phyloP scores from a whole-genome alignment of 1,140 invertebrate species.

The Hyposmocoma kahamanoa region DNA sequence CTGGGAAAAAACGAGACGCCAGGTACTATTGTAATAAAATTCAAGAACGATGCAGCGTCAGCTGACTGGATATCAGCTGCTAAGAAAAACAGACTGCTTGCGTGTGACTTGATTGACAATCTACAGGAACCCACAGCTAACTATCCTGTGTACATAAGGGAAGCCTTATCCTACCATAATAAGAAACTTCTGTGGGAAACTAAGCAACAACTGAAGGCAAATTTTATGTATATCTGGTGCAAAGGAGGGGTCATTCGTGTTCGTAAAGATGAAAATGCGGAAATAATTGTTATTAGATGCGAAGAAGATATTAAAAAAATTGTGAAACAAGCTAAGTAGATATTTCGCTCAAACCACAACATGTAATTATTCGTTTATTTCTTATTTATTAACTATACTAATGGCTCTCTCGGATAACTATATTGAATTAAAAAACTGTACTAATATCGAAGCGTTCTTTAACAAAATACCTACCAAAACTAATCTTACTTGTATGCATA shows the following conservation, averaged over 20 bases:
- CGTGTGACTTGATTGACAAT: conserved; percentile 12
- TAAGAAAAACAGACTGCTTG: conserved; percentile 15
- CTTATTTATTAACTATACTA: too few species aligned
- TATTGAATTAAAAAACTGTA: too few species aligned
- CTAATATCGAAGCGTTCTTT: too few species aligned
- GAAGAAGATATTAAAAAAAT: conserved; percentile 12
- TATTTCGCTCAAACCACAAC: too few species aligned
- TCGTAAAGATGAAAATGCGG: conserved; percentile 15
- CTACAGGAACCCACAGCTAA: conserved; percentile 19
- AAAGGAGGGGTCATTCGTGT: conserved; percentile 24
- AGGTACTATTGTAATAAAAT: conserved; percentile 15
- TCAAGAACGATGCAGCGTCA: conserved; percentile 13
- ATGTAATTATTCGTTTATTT: too few species aligned
- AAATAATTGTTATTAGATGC: conserved; percentile 21
- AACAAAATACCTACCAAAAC: too few species aligned
- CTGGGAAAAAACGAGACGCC: conserved; percentile 17
- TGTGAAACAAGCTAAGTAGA: too few species aligned
- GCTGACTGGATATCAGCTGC: conserved; percentile 17
- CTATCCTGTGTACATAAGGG: conserved; percentile 21
- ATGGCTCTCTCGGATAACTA: too few species aligned
- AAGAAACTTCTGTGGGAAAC: conserved; percentile 26
- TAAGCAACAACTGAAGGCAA: conserved; percentile 15
- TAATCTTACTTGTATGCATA: too few species aligned
- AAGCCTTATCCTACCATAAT: conserved; percentile 25
- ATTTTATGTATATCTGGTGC: conserved; percentile 26